A percentile compares a stretch with the other conserved stretches of the same genome.
Conservation (phyloP, 2,113 vertebrate species). For the Bostrychus sinensis region DNA sequence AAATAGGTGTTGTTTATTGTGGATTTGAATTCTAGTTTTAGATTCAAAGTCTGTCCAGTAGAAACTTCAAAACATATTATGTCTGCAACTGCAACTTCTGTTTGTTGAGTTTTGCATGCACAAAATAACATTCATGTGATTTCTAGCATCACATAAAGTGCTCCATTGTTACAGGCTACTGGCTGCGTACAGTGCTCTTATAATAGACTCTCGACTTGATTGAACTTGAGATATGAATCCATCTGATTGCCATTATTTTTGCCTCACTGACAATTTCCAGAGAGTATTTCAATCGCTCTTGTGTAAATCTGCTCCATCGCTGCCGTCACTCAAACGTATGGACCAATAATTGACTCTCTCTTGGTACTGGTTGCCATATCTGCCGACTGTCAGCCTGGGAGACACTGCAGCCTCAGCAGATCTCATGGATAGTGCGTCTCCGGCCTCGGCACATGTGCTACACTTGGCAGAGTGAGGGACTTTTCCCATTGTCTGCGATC, state of each 20-base stretch:
- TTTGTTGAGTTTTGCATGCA: background rate
- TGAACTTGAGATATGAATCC: constrained; percentile 34
- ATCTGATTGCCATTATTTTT: constrained; percentile 45
- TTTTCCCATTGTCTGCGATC: constrained; percentile 34
- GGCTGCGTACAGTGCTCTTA: constrained; percentile 4
- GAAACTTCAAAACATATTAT: background rate
- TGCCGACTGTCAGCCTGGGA: constrained; percentile 60
- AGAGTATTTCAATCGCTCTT: constrained; percentile 31
- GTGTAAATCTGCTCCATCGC: constrained; percentile 40
- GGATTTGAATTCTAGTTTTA: background rate
- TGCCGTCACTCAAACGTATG: constrained; percentile 48
- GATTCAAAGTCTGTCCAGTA: background rate
- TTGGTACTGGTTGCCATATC: constrained; percentile 52
- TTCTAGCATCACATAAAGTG: background rate
- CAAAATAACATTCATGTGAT: background rate
- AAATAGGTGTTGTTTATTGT: no score
- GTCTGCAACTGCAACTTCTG: background rate
- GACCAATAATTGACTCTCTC: constrained; percentile 69
- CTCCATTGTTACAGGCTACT: background rate
- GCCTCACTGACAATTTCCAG: constrained; percentile 56
- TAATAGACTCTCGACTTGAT: constrained; percentile 38
- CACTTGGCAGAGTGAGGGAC: background rate
- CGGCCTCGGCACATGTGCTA: constrained; percentile 25
- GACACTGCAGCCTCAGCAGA: constrained; percentile 70
- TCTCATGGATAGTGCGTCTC: constrained; percentile 51